Evolutionary conservation across 2,797 vertebrate genomes (phyloP).

Genomic region (Tragopan temminckii): DNA sequence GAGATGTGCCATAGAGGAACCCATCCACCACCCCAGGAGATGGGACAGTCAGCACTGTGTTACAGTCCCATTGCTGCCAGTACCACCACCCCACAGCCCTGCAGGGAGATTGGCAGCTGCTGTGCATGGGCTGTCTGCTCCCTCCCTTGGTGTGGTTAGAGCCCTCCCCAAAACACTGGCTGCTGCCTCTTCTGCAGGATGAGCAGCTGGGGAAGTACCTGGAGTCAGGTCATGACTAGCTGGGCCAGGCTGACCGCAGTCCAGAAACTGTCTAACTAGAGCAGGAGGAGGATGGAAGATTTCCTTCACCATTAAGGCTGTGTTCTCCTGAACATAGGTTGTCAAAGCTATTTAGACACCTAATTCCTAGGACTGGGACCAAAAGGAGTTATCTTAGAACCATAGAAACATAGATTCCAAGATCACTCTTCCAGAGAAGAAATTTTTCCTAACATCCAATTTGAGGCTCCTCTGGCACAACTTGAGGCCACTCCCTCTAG

Average conservation of each 20-base stretch:
- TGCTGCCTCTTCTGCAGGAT: neutral
- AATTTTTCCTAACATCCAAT: too few species aligned
- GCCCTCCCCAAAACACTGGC: neutral
- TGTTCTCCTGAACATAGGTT: neutral
- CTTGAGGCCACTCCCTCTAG: too few species aligned
- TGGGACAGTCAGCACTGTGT: neutral
- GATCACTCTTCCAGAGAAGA: too few species aligned
- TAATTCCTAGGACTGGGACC: neutral
- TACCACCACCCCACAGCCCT: neutral
- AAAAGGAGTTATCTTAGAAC: too few species aligned
- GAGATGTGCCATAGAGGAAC: neutral
- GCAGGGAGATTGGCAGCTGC: neutral
- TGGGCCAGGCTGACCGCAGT: slow-evolving; percentile 18
- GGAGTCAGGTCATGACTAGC: slow-evolving; percentile 41
- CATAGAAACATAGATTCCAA: too few species aligned
- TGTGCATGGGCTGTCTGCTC: slow-evolving; percentile 8
- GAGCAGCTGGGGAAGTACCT: slow-evolving; percentile 53
- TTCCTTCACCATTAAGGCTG: neutral
- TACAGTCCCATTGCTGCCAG: neutral
- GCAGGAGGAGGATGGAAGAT: neutral
- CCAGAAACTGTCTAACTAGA: neutral
- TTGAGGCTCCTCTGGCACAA: too few species aligned
- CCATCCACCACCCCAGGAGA: neutral
- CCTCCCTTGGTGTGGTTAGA: neutral
- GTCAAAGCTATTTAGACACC: neutral